phyloP scores from a whole-genome alignment of 1,140 invertebrate species.

The Calephelis nemesis region DNA sequence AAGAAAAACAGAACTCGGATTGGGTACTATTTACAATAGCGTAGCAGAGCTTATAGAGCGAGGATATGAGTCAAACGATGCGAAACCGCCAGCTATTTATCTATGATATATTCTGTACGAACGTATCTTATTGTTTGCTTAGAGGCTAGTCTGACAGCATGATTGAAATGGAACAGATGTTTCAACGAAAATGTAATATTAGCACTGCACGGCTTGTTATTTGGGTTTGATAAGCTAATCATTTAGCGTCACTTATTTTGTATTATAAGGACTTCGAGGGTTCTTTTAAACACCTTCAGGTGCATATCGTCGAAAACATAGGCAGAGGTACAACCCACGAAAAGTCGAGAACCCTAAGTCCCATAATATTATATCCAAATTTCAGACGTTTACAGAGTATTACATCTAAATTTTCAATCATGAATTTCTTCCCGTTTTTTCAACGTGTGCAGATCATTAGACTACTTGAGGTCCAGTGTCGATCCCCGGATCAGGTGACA shows the following conservation, averaged over 20 bases:
- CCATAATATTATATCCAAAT: no score
- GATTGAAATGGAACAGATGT: background rate
- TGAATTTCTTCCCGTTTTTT: no score
- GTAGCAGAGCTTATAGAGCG: conserved; percentile 1
- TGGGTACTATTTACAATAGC: background rate
- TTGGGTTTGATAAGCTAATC: background rate
- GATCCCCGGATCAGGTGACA: no score
- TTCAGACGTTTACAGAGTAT: no score
- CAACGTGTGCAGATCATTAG: no score
- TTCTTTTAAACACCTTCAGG: no score
- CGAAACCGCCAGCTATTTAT: conserved; percentile 4
- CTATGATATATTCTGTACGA: background rate
- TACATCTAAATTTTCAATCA: no score
- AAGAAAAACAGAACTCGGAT: background rate
- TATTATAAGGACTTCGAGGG: no score
- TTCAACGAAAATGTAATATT: background rate
- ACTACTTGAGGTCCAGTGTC: no score
- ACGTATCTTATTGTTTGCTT: background rate
- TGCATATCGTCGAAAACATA: no score
- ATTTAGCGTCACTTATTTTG: background rate
- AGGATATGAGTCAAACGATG: conserved; percentile 11
- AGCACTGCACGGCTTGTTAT: background rate
- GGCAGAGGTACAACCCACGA: no score
- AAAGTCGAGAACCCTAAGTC: no score
- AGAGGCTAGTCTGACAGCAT: background rate